Percentiles rank a stretch among this genome's conserved stretches.
Evolutionary conservation across 2,113 vertebrate genomes (phyloP).

Genomic region (Sebastes fasciatus): DNA sequence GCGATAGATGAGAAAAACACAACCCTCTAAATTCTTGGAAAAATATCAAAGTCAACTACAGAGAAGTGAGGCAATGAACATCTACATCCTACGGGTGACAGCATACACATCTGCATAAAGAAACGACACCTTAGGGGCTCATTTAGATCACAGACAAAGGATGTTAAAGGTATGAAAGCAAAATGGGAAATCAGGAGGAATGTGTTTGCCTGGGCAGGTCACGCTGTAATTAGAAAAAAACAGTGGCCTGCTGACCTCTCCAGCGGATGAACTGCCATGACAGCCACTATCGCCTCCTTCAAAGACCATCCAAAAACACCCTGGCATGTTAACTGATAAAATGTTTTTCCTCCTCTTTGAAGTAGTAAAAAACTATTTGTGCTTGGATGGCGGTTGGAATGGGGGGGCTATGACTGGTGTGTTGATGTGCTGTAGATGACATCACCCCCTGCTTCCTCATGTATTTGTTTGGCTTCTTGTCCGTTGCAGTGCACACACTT

Average conservation of each 20-base stretch:
- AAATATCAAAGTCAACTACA: conserved; percentile 29
- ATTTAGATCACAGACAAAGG: conserved; percentile 31
- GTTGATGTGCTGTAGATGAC: conserved; percentile 47
- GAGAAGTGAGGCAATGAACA: conserved; percentile 25
- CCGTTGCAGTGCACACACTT: conserved; percentile 48
- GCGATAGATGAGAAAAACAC: conserved; percentile 30
- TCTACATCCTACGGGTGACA: background rate
- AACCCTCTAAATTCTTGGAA: conserved; percentile 26
- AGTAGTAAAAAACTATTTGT: conserved; percentile 46
- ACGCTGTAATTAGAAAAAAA: conserved; percentile 76
- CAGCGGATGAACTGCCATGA: conserved; percentile 62
- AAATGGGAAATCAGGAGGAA: conserved; percentile 64
- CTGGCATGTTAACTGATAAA: conserved; percentile 70
- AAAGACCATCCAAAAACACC: conserved; percentile 63
- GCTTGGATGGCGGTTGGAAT: conserved; percentile 5
- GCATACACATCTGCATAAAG: background rate
- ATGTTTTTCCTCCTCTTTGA: conserved; percentile 66
- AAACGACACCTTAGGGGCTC: conserved; percentile 16
- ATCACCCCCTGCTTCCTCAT: conserved; percentile 58
- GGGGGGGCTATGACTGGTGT: conserved; percentile 1
- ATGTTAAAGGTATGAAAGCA: conserved; percentile 44
- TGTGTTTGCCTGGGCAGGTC: conserved; percentile 67
- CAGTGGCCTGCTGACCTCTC: conserved; percentile 69
- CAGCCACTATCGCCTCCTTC: conserved; percentile 64
- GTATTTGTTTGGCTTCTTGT: conserved; percentile 66